Conservation (phyloP, 2,113 vertebrate genomes). For the Chitala chitala region DNA sequence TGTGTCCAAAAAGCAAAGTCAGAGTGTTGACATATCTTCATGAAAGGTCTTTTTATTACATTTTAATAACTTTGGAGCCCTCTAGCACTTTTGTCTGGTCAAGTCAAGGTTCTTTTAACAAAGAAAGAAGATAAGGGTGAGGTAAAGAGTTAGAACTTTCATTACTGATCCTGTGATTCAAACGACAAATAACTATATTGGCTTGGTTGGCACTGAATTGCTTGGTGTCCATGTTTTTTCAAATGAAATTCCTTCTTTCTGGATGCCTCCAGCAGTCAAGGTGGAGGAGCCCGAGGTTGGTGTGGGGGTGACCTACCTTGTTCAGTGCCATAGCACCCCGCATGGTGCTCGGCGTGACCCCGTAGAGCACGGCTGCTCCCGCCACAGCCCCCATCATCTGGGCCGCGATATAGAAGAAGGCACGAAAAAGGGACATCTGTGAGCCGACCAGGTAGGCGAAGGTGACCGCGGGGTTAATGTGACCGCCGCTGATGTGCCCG, state of each 20-base stretch:
- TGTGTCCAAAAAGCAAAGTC: not conserved
- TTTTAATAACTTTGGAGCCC: not conserved
- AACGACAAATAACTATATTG: not conserved
- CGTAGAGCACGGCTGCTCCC: slow-evolving; percentile 81
- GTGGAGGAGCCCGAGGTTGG: not conserved
- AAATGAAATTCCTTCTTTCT: not conserved
- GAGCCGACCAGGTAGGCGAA: slow-evolving; percentile 83
- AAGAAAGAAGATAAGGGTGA: not conserved
- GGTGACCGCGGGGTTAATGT: slow-evolving; percentile 88
- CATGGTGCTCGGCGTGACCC: slow-evolving; percentile 76
- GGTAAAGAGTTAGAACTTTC: not conserved
- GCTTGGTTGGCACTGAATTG: not conserved
- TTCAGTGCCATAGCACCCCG: slow-evolving; percentile 83
- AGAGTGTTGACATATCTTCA: slow-evolving; percentile 5
- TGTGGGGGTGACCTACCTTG: slow-evolving; percentile 62
- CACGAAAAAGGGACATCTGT: slow-evolving; percentile 83
- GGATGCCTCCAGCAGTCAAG: not conserved
- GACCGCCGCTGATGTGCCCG: slow-evolving; percentile 85
- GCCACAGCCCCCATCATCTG: slow-evolving; percentile 83
- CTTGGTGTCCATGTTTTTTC: not conserved
- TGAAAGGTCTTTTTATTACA: slow-evolving; percentile 12
- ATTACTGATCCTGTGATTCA: not conserved
- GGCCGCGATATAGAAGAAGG: slow-evolving; percentile 78
- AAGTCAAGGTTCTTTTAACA: not conserved
- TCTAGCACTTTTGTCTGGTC: not conserved